Evolutionary conservation across 2,888 invertebrate species (phyloP), one percentile per base, ranked within the genome.

Genomic region (Notodonta dromedarius): DNA sequence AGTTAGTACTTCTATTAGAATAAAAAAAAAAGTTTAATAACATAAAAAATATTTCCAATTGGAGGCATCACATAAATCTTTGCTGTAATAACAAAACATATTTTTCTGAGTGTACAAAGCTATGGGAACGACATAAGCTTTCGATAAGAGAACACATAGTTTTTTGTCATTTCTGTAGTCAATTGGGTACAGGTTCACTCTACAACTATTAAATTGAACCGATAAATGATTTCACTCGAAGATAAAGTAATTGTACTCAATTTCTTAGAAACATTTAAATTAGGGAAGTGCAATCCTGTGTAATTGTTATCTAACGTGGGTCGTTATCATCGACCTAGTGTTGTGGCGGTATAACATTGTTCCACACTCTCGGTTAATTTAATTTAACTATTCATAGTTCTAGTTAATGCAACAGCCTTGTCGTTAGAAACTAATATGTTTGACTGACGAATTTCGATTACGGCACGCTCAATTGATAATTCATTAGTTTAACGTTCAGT

Each of bases 351-450:
- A 11, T 16, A 50, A 65, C 59, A 62, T 55, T 35, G 63, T 62
- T 59, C 14, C 32, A 52, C 62, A 62, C 56, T 63, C 48, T 54
- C 40, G 39, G 12, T 42, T 60, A 70, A 73, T 71, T 66, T 54
- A 67, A 70, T 71, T 69, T 58, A 24, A 24, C 24, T 24, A 63
- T 70, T 58, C 61, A 61, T 59, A 60, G 65, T 64, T 61, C 56
- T n/a, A 58, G 56, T 58, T 69, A 67, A 70, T 70, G 67, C 64
- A 61, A 46, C 62, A 57, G 61, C 44, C 58, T 24, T 70, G 69
- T 63, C 4, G 4, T 16, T 50, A n/a, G 46, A n/a, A 46, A n/a
- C 46, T 46, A 13, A 46, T 46, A 46, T 42, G 42, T 42, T 12
- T 9, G 42, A 42, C 46, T n/a, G 46, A n/a, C n/a, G 5, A n/a